These are phyloP conservation scores for Myanophis thanlyinensis DNA, from an alignment of 2,113 vertebrate genomes.

Conservation along the genomic window DNA sequence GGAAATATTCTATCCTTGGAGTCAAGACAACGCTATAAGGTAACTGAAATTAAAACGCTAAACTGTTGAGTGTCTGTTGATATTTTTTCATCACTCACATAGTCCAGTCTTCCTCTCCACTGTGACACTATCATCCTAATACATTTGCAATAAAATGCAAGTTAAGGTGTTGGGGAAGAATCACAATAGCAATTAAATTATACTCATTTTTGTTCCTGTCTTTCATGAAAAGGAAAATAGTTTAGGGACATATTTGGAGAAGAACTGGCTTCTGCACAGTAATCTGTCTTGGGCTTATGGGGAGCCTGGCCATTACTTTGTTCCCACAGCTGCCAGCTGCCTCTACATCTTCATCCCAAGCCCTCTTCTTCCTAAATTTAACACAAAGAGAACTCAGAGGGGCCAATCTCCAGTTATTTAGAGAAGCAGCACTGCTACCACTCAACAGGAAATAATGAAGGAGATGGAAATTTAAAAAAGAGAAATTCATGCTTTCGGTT, in stretches of 20 bases:
- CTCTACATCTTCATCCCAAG: no score
- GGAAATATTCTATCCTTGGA: neutral
- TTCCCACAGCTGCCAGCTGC: no score
- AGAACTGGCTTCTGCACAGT: neutral
- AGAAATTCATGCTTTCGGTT: no score
- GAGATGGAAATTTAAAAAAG: no score
- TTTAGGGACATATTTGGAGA: neutral
- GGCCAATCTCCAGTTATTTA: no score
- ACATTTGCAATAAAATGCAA: neutral
- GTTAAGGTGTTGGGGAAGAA: neutral
- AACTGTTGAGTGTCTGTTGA: neutral
- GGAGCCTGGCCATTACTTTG: neutral
- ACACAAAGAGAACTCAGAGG: no score
- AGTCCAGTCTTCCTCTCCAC: neutral
- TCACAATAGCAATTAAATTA: neutral
- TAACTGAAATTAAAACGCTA: neutral
- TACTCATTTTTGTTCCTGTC: neutral
- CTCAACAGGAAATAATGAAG: no score
- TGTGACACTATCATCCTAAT: neutral
- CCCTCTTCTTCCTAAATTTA: no score
- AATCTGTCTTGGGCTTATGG: neutral
- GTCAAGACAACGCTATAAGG: neutral
- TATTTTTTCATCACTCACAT: neutral
- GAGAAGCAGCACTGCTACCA: no score
- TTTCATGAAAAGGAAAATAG: neutral